phyloP scores from a whole-genome alignment of 2,888 invertebrate genomes.

The Phyto melanocephala region DNA sequence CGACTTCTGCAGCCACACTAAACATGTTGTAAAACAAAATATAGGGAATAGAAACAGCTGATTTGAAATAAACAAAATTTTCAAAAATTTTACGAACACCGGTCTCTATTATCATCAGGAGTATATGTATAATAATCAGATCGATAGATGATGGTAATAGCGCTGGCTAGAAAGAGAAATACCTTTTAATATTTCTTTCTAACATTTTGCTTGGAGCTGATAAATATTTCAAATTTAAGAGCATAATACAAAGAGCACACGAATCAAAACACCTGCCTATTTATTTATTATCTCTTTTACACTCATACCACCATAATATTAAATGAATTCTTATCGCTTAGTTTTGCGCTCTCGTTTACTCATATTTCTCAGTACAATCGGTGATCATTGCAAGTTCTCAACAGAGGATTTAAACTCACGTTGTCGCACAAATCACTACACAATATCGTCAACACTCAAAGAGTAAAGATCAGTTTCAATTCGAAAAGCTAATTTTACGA shows the following conservation, averaged over 20 bases:
- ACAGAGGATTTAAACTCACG: slow-evolving; percentile 77
- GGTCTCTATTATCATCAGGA: slow-evolving; percentile 40
- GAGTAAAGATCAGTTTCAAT: slow-evolving; percentile 71
- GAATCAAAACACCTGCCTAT: slow-evolving; percentile 59
- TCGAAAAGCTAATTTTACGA: not conserved
- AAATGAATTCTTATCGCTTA: not conserved
- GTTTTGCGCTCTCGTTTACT: slow-evolving; percentile 56
- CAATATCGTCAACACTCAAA: slow-evolving; percentile 78
- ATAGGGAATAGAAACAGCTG: slow-evolving; percentile 53
- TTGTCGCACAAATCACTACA: slow-evolving; percentile 77
- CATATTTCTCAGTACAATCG: slow-evolving; percentile 51
- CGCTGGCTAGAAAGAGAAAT: slow-evolving; percentile 45
- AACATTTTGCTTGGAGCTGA: not conserved
- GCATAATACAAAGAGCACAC: slow-evolving; percentile 1
- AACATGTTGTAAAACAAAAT: not conserved
- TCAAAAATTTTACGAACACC: slow-evolving; percentile 39
- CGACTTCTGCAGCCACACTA: slow-evolving; percentile 14
- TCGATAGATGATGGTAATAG: not conserved
- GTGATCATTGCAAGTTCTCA: slow-evolving; percentile 33
- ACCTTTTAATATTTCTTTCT: slow-evolving; percentile 36
- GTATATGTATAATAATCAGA: not conserved
- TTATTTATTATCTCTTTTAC: slow-evolving; percentile 52
- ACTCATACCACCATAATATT: slow-evolving; percentile 40
- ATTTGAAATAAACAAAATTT: not conserved
- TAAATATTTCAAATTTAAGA: slow-evolving; percentile 37